Evolutionary conservation across 92 coral and sea anemone genomes (phyloP), one percentile per base, ranked within the genome.

Genomic region (Chrysogorgia sp.): DNA sequence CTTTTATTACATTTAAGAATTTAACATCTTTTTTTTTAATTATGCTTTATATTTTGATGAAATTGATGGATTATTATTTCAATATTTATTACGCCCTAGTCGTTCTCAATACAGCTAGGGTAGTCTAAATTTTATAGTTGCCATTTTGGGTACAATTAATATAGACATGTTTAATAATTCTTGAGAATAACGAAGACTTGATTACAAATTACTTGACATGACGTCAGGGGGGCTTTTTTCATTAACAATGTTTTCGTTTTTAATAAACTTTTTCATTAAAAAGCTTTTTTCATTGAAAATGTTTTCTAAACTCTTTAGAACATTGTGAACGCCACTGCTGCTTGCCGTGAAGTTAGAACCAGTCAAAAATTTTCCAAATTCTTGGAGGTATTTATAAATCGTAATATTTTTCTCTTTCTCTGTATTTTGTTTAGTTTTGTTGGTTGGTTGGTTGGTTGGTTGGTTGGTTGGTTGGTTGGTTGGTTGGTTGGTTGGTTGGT

Each of bases 281-380:
- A 56, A 56, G 5, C 3, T 19, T 53, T 53, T 58, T 64, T 14
- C 37, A 48, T 15, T 40, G 41, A 61, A n/a, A 53, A 59, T 45
- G 25, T 55, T 75, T 20, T 29, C 71, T 20, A n/a, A n/a, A 35
- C 55, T 90, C 77, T 25, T n/a, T 76, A 96, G 99, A 89, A 81
- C 72, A 96, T 96, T 34, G 99, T 96, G 15, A 96, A 96, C 67
- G 99, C 96, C 22, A 96, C 99, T 12, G 99, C 99, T 7, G 99
- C 99, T 10, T 96, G 99, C 75, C 85, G 99, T 67, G 99, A 96
- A 72, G 97, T 96, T 43, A 89, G 92, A 70, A 85, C 94, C 19
- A 96, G 99, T 58, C 68, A 86, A 15, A 96, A 96, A 72, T 96
- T 96, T 71, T 85, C 92, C 40, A 96, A 88, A 66, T 78, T 96